Conservation (phyloP, 2,888 invertebrate genomes). For the Griposia aprilina region DNA sequence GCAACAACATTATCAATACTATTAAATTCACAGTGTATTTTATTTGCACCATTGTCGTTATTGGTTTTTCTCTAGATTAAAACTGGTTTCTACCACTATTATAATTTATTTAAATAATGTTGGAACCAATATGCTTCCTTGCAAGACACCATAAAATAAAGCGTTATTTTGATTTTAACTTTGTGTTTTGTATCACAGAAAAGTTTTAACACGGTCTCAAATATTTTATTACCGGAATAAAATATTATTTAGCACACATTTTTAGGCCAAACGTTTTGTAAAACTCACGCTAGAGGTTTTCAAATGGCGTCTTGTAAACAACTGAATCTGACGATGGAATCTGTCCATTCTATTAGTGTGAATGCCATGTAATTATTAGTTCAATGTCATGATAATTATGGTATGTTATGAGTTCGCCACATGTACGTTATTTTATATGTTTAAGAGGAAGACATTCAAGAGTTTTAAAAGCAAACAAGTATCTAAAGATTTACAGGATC, state of each 20-base stretch:
- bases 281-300: not conserved
- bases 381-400: slow-evolving; percentile 77
- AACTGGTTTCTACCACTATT: slow-evolving; percentile 25
- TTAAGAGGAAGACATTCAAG: slow-evolving; percentile 60
- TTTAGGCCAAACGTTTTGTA: not conserved
- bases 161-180: not conserved
- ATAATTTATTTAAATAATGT: slow-evolving; percentile 13
- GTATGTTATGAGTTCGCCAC: slow-evolving; percentile 67
- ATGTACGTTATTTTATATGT: slow-evolving; percentile 54
- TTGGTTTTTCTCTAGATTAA: not conserved
- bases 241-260: not conserved
- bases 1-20: slow-evolving; percentile 67
- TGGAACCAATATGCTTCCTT: slow-evolving; percentile 27
- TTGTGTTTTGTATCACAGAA: not conserved
- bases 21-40: slow-evolving; percentile 52
- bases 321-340: slow-evolving; percentile 61
- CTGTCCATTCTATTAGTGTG: slow-evolving; percentile 64
- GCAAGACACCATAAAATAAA: slow-evolving; percentile 24
- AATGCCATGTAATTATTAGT: slow-evolving; percentile 69
- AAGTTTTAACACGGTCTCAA: not conserved
- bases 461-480: not conserved
- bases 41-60: slow-evolving; percentile 44
- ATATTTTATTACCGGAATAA: not conserved
- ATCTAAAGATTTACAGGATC: not conserved
- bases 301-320: slow-evolving; percentile 24